Percentiles rank a stretch among this genome's conserved stretches.
These are phyloP conservation scores for Cephalopachus bancanus DNA, from an alignment of 2,797 vertebrate genomes.

Conservation along the genomic window DNA sequence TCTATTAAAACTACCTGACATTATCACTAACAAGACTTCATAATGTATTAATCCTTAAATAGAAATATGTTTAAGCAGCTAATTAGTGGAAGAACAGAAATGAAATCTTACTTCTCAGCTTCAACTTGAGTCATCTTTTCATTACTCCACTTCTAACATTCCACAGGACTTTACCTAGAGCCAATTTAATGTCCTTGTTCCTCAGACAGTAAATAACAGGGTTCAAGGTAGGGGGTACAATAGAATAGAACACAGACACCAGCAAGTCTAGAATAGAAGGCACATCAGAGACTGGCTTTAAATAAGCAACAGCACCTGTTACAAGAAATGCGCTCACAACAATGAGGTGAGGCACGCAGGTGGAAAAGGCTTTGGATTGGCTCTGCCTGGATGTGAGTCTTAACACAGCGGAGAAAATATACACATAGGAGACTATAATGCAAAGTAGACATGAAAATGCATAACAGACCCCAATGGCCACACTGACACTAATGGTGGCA, in stretches of 20 bases:
- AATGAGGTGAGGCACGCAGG: slow-evolving; percentile 63
- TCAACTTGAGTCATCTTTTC: not conserved
- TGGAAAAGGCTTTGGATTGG: slow-evolving; percentile 60
- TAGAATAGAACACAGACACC: slow-evolving; percentile 50
- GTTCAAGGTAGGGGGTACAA: slow-evolving; percentile 57
- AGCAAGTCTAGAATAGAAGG: not conserved
- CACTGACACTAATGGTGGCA: not conserved
- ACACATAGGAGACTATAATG: slow-evolving; percentile 53
- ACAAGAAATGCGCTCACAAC: slow-evolving; percentile 58
- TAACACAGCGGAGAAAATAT: slow-evolving; percentile 62
- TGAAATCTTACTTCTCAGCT: not conserved
- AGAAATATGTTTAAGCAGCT: not conserved
- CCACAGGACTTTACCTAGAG: not conserved
- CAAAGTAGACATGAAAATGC: slow-evolving; percentile 25
- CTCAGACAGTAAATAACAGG: slow-evolving; percentile 67
- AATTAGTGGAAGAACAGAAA: not conserved
- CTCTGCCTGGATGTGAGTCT: not conserved
- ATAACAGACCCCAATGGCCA: not conserved
- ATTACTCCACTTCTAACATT: not conserved
- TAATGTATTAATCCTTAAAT: too few relatives aligned
- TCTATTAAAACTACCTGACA: not conserved
- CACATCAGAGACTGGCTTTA: not conserved
- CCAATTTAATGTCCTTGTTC: slow-evolving; percentile 60
- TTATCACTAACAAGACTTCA: not conserved
- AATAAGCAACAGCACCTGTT: slow-evolving; percentile 60